Evolutionary conservation across 2,888 invertebrate species (phyloP).

Genomic region (Mythimna impura): DNA sequence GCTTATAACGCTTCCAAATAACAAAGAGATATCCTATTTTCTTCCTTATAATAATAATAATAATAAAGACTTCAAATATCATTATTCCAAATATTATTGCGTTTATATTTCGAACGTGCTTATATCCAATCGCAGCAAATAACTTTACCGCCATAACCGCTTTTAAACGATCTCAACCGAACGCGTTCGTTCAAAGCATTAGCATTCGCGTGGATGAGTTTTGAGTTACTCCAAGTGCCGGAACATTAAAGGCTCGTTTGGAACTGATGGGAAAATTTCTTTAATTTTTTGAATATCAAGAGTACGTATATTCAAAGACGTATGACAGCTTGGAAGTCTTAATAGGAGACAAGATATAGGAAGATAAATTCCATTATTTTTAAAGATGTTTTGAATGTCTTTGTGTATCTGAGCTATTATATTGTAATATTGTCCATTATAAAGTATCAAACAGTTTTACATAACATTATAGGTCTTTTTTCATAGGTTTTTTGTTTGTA

Average conservation of each 20-base stretch:
- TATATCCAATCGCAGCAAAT: constrained; percentile 38
- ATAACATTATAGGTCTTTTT: too few species aligned
- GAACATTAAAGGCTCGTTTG: constrained; percentile 59
- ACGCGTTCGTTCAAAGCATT: constrained; percentile 61
- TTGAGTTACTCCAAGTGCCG: constrained; percentile 53
- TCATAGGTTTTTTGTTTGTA: too few species aligned
- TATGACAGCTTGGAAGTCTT: constrained; percentile 21
- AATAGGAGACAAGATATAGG: constrained; percentile 22
- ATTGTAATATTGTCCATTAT: too few species aligned
- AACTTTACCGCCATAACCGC: constrained; percentile 52
- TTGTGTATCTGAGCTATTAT: neutral
- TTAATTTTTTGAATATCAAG: constrained; percentile 54
- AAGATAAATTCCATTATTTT: neutral
- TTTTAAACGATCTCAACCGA: constrained; percentile 59
- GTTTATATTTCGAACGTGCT: constrained; percentile 25
- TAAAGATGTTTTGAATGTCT: constrained; percentile 8
- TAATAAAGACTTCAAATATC: constrained; percentile 4
- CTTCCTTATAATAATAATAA: neutral
- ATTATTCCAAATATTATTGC: constrained; percentile 29
- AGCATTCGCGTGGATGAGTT: constrained; percentile 55
- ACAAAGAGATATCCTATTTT: neutral
- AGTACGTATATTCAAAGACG: constrained; percentile 26
- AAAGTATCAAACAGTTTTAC: too few species aligned
- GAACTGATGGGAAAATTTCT: constrained; percentile 52
- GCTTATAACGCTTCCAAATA: neutral